These are phyloP conservation scores for Aradophagus sp. DNA, from an alignment of 1,140 invertebrate species.

Conservation along the genomic window DNA sequence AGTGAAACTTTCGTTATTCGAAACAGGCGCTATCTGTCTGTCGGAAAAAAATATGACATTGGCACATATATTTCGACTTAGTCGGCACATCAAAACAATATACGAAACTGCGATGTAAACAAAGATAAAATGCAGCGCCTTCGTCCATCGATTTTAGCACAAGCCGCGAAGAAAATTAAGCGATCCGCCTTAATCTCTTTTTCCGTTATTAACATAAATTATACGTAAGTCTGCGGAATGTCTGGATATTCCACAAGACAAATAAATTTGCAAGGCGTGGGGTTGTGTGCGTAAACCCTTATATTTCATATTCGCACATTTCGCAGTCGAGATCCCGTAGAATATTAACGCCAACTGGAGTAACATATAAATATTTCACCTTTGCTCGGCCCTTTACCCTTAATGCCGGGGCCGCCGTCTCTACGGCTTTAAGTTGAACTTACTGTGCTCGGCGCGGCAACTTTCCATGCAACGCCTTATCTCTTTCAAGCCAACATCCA, in stretches of 20 bases:
- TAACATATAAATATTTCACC: slow-evolving; percentile 47
- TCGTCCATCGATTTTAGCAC: too few relatives aligned
- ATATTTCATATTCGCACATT: slow-evolving; percentile 50
- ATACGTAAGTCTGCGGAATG: neutral
- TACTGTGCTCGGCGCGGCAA: slow-evolving; percentile 4
- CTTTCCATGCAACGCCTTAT: slow-evolving; percentile 25
- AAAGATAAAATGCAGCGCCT: too few relatives aligned
- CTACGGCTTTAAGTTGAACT: slow-evolving; percentile 16
- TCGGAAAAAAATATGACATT: too few relatives aligned
- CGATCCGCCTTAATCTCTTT: slow-evolving; percentile 2
- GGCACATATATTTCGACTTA: too few relatives aligned
- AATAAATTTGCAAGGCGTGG: slow-evolving; percentile 34
- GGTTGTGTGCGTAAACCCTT: slow-evolving; percentile 27
- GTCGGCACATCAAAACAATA: too few relatives aligned
- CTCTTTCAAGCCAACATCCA: slow-evolving; percentile 42
- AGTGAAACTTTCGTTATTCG: too few relatives aligned
- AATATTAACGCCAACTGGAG: slow-evolving; percentile 37
- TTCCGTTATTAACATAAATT: slow-evolving; percentile 14
- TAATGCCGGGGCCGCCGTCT: slow-evolving; percentile 10
- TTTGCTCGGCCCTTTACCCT: slow-evolving; percentile 27
- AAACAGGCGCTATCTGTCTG: too few relatives aligned
- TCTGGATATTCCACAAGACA: slow-evolving; percentile 24
- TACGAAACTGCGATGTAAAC: too few relatives aligned
- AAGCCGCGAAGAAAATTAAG: neutral
- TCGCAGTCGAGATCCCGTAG: slow-evolving; percentile 30